A percentile compares a stretch with the other conserved stretches of the same genome.
These are phyloP conservation scores for Gymnosoma rotundatum DNA, from an alignment of 2,888 invertebrate species.

Conservation along the genomic window DNA sequence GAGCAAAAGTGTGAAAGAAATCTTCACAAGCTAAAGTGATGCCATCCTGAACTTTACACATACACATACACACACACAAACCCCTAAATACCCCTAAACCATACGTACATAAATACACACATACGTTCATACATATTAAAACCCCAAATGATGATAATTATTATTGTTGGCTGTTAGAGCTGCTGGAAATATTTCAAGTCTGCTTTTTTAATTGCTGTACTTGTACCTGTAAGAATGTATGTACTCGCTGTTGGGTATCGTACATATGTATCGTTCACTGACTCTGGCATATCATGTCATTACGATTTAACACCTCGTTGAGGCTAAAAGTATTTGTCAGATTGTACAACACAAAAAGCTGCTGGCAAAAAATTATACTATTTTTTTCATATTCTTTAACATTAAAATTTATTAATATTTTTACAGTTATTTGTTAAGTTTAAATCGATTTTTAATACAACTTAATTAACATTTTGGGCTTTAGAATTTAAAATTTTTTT, in stretches of 20 bases:
- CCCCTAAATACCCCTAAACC: not conserved
- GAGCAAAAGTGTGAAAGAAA: constrained; percentile 16
- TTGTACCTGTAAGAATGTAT: not conserved
- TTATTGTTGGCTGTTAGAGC: constrained; percentile 17
- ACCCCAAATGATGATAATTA: constrained; percentile 25
- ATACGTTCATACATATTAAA: not conserved
- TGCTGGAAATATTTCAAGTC: constrained; percentile 17
- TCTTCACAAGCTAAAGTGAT: not conserved
- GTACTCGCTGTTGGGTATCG: not conserved
- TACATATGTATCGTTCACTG: constrained; percentile 58
- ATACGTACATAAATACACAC: not conserved
- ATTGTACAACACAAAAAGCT: constrained; percentile 57
- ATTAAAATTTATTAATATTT: constrained; percentile 42
- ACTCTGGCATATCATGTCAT: constrained; percentile 70
- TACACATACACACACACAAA: not conserved
- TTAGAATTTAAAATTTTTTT: not conserved
- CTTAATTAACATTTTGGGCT: not conserved
- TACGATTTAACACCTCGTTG: constrained; percentile 71
- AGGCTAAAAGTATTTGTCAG: constrained; percentile 70
- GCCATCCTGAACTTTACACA: not conserved
- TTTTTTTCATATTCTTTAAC: constrained; percentile 7
- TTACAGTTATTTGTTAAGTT: not conserved
- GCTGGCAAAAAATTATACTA: constrained; percentile 35
- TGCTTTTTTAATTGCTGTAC: not conserved
- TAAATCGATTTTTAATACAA: constrained; percentile 5